These are phyloP conservation scores for Electrophaes corylata DNA, from an alignment of 2,888 invertebrate genomes.

Conservation along the genomic window DNA sequence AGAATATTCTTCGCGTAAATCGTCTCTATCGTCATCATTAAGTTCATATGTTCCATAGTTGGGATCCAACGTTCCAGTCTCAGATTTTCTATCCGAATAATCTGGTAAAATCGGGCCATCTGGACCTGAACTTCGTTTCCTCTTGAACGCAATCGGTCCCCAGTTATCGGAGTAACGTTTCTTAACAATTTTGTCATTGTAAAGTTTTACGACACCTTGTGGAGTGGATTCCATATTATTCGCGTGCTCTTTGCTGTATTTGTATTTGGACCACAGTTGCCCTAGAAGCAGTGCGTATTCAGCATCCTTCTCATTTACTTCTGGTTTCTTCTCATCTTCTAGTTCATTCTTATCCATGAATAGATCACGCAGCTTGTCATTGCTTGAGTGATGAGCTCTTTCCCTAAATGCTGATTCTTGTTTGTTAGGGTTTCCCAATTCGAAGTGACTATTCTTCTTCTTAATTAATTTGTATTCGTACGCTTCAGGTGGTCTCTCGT, in stretches of 20 bases:
- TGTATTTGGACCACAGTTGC: slow-evolving; percentile 85
- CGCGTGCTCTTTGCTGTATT: slow-evolving; percentile 67
- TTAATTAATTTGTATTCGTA: slow-evolving; percentile 84
- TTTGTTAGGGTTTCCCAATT: slow-evolving; percentile 43
- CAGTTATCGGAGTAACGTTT: slow-evolving; percentile 76
- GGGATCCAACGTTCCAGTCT: slow-evolving; percentile 51
- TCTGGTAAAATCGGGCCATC: slow-evolving; percentile 57
- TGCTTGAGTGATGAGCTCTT: slow-evolving; percentile 69
- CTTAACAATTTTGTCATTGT: slow-evolving; percentile 75
- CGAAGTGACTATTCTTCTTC: slow-evolving; percentile 67
- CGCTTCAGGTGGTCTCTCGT: slow-evolving; percentile 75
- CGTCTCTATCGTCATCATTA: slow-evolving; percentile 72
- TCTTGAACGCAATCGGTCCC: slow-evolving; percentile 81
- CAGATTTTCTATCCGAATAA: slow-evolving; percentile 60
- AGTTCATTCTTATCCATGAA: slow-evolving; percentile 67
- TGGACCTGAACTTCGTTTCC: slow-evolving; percentile 73
- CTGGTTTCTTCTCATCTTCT: slow-evolving; percentile 61
- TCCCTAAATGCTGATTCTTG: slow-evolving; percentile 78
- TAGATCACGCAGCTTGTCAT: slow-evolving; percentile 70
- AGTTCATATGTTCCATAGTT: slow-evolving; percentile 68
- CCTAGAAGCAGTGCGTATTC: slow-evolving; percentile 82
- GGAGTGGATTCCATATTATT: slow-evolving; percentile 63
- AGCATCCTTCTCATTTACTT: slow-evolving; percentile 70
- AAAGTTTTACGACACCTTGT: slow-evolving; percentile 75
- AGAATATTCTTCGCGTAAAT: slow-evolving; percentile 74